Percentiles rank a stretch among this genome's conserved stretches.
Conservation (phyloP, 2,113 vertebrate genomes). For the Aptenodytes patagonicus region DNA sequence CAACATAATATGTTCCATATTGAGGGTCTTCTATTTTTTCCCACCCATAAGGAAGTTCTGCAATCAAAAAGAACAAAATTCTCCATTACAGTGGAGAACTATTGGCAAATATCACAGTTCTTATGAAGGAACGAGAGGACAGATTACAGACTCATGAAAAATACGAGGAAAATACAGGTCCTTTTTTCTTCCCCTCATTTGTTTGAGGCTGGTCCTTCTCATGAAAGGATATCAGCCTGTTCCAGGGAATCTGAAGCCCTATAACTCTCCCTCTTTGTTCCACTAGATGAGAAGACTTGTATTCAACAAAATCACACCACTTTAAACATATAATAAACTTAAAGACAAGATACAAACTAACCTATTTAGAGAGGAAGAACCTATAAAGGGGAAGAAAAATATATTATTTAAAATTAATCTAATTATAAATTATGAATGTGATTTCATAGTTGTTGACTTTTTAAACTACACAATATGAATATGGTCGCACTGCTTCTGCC, state of each 20-base stretch:
- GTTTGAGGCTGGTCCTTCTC: neutral
- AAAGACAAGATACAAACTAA: neutral
- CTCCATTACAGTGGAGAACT: neutral
- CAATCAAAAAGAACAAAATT: constrained; percentile 41
- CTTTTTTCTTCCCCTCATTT: neutral
- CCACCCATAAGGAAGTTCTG: constrained; percentile 98
- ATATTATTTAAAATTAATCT: neutral
- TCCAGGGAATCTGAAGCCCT: neutral
- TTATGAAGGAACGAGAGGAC: neutral
- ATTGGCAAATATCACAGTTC: neutral
- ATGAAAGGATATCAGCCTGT: neutral
- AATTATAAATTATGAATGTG: neutral
- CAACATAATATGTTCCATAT: constrained; percentile 94
- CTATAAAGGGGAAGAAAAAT: neutral
- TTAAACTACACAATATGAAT: neutral
- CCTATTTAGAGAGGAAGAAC: neutral
- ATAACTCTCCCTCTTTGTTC: neutral
- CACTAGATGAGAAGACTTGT: neutral
- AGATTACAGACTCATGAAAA: neutral
- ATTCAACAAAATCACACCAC: neutral
- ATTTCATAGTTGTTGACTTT: neutral
- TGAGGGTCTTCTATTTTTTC: constrained; percentile 98
- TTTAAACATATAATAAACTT: neutral
- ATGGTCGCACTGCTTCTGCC: neutral
- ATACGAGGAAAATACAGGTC: neutral